Conservation (phyloP, 2,113 vertebrate species). For the Catharus fuscescens region DNA sequence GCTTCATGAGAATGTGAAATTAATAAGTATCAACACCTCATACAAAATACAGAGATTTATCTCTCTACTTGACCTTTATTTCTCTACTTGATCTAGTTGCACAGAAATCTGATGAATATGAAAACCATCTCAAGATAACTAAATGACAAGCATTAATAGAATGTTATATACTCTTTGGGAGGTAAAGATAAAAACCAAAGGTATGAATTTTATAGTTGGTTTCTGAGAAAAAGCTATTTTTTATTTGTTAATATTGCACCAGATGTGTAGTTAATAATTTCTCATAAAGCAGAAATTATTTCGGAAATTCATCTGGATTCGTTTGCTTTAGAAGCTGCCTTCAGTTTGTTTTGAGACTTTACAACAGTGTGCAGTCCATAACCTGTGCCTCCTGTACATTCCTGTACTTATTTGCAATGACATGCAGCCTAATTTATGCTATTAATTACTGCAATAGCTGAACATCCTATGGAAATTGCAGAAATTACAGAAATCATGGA, state of each 20-base stretch:
- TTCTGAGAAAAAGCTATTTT: background rate
- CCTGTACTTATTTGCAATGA: background rate
- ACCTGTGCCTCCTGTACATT: background rate
- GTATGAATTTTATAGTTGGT: background rate
- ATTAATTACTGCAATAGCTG: background rate
- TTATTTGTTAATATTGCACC: background rate
- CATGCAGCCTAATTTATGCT: background rate
- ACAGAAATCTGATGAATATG: slow-evolving; percentile 35
- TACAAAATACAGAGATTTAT: slow-evolving; percentile 52
- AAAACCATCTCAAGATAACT: slow-evolving; percentile 34
- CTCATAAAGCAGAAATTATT: background rate
- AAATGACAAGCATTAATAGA: slow-evolving; percentile 1
- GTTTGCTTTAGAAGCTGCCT: background rate
- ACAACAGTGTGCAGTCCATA: background rate
- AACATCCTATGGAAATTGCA: background rate
- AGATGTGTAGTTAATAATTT: background rate
- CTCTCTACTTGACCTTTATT: slow-evolving; percentile 33
- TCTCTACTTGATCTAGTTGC: slow-evolving; percentile 23
- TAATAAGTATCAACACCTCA: slow-evolving; percentile 57
- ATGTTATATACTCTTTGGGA: background rate
- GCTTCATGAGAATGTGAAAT: slow-evolving; percentile 59
- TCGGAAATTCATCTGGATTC: background rate
- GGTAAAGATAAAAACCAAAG: background rate
- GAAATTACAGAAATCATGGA: background rate
- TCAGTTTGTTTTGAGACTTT: background rate